Conservation (phyloP, 2,113 vertebrate species). For the Bubo scandiacus region DNA sequence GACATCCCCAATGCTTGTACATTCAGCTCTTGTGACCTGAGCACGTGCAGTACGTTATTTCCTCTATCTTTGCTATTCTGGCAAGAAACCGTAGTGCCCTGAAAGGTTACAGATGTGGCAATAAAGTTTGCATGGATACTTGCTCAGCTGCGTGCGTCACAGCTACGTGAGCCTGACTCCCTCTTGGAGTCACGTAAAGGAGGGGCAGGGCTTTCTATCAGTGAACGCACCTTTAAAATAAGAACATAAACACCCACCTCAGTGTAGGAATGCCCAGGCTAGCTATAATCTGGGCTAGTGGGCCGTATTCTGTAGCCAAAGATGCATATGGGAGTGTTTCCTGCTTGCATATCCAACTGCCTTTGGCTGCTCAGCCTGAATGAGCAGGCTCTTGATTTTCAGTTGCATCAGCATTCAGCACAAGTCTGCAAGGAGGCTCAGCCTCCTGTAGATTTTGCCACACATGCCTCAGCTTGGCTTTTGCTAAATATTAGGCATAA, state of each 20-base stretch:
- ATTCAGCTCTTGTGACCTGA: neutral
- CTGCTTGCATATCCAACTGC: neutral
- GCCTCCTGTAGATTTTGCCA: neutral
- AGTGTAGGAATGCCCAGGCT: neutral
- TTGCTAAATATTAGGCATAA: neutral
- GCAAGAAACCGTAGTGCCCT: neutral
- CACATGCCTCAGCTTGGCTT: neutral
- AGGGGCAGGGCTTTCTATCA: neutral
- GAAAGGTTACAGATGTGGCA: constrained; percentile 23
- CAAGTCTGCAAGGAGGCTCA: neutral
- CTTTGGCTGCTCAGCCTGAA: neutral
- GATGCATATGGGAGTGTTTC: neutral
- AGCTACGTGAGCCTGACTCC: neutral
- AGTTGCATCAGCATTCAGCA: neutral
- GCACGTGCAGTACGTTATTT: neutral
- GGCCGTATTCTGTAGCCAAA: neutral
- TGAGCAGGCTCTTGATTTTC: neutral
- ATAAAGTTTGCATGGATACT: neutral
- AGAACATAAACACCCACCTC: neutral
- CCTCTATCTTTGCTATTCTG: neutral
- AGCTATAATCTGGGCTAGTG: neutral
- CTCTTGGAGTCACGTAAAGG: neutral
- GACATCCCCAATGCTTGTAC: accelerated
- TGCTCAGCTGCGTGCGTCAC: neutral
- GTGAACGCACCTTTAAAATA: neutral